These are phyloP conservation scores for Brachionus angularis DNA, from an alignment of 1,140 invertebrate genomes.

Conservation along the genomic window DNA sequence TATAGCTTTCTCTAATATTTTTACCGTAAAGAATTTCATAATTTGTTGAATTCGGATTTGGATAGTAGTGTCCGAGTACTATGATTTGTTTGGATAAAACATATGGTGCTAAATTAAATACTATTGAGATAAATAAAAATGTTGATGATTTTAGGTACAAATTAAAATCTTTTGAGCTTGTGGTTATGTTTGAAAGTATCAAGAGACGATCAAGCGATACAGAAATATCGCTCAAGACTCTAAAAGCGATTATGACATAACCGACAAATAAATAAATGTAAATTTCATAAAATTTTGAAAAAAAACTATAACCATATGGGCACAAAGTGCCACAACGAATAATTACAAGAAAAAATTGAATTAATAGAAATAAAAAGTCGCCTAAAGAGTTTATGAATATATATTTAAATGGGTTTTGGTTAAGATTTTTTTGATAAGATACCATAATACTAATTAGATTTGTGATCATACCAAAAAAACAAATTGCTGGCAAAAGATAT, in stretches of 20 bases:
- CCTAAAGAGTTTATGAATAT: constrained; percentile 5
- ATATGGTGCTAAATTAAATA: neutral
- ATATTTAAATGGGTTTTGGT: neutral
- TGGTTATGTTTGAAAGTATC: neutral
- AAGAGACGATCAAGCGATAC: constrained; percentile 1
- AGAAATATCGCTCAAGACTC: constrained; percentile 21
- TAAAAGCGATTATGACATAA: constrained; percentile 2
- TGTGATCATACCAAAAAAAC: constrained; percentile 24
- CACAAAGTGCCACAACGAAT: constrained; percentile 7
- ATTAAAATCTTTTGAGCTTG: constrained; percentile 7
- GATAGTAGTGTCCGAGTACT: neutral
- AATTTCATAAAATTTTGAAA: constrained; percentile 10
- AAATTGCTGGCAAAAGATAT: neutral
- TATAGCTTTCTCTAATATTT: neutral
- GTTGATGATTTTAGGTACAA: neutral
- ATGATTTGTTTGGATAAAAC: neutral
- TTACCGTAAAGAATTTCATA: constrained; percentile 23
- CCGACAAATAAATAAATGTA: constrained; percentile 20
- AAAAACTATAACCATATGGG: constrained; percentile 5
- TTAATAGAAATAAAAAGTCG: constrained; percentile 9
- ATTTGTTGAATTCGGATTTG: neutral
- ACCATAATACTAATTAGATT: neutral
- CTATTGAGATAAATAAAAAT: constrained; percentile 1
- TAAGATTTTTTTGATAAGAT: neutral
- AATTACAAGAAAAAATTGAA: neutral